Evolutionary conservation across 1,140 invertebrate species (phyloP).

Genomic region (Archivesica marissinica): DNA sequence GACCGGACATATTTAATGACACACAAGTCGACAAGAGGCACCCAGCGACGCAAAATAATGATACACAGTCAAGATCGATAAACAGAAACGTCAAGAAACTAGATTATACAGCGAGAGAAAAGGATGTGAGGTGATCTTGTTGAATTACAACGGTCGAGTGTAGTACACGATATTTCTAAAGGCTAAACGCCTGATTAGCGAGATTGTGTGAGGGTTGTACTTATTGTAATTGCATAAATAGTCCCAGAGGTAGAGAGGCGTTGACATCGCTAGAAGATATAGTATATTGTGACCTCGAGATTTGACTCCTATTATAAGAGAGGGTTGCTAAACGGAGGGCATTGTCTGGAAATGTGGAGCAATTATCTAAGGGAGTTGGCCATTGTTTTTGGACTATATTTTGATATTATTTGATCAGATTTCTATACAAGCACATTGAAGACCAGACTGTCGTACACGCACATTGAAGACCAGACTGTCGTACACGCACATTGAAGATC

Average conservation of each 20-base stretch:
- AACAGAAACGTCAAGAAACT: background rate
- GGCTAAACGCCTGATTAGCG: conserved; percentile 8
- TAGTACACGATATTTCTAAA: background rate
- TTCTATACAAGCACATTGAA: no score
- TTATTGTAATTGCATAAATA: conserved; percentile 9
- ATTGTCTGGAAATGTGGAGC: no score
- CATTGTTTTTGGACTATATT: no score
- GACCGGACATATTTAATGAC: background rate
- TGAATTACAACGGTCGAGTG: background rate
- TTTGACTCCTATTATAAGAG: no score
- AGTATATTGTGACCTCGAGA: no score
- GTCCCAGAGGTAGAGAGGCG: background rate
- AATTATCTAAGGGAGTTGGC: no score
- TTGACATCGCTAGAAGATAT: background rate
- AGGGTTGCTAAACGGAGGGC: no score
- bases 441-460: no score
- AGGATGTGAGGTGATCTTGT: background rate
- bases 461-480: no score
- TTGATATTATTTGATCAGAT: no score
- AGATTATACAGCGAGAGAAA: background rate
- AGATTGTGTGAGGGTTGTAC: background rate
- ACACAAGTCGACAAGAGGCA: background rate
- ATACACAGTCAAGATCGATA: background rate
- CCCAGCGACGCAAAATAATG: background rate
- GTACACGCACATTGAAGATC: no score